Evolutionary conservation across 2,113 vertebrate species (phyloP).

Genomic region (Propithecus coquereli): DNA sequence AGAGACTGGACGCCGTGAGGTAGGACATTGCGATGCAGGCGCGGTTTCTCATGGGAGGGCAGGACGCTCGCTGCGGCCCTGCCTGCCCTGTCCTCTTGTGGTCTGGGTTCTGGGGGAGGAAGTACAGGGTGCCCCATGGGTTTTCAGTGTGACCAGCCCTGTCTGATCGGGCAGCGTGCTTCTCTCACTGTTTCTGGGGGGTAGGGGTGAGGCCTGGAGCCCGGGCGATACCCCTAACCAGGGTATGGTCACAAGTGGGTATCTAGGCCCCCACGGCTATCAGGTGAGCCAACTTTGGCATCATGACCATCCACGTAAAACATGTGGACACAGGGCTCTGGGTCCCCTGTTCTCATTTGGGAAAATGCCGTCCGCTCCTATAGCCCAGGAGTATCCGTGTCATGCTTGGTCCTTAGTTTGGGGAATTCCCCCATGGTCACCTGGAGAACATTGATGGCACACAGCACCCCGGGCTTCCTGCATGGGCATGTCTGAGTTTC

Average conservation of each 20-base stretch:
- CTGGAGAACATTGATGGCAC: accelerated
- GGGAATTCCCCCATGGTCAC: background rate
- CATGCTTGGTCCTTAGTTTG: accelerated
- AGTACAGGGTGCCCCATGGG: background rate
- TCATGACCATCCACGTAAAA: background rate
- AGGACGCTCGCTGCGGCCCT: accelerated
- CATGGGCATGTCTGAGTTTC: background rate
- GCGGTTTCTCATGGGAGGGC: background rate
- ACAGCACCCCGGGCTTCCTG: background rate
- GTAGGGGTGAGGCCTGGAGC: background rate
- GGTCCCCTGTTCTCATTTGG: background rate
- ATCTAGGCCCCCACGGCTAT: background rate
- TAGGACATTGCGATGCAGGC: constrained; percentile 66
- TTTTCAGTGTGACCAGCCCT: background rate
- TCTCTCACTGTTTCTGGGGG: background rate
- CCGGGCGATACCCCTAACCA: background rate
- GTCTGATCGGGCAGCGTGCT: background rate
- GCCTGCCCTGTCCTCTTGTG: accelerated
- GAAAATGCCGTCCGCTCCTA: background rate
- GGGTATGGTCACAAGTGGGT: background rate
- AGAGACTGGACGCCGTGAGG: constrained; percentile 98
- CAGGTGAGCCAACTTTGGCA: background rate
- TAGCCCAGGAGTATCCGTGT: too few species aligned
- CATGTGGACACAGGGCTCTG: background rate
- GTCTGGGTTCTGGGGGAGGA: background rate